phyloP scores from a whole-genome alignment of 1,140 invertebrate species.

The Cardiocondyla obscurior region DNA sequence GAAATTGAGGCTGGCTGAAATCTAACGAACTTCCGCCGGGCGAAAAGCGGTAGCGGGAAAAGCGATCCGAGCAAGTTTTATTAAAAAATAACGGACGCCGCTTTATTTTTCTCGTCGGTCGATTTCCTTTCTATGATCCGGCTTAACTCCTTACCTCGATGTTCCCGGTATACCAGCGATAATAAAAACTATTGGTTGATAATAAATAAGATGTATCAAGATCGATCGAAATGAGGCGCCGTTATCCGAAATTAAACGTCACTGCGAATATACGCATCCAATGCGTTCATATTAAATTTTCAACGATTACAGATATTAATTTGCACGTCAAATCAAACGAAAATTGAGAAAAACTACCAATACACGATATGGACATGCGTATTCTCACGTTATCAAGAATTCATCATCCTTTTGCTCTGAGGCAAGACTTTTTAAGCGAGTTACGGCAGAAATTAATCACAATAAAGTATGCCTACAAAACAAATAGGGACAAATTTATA shows the following conservation, averaged over 20 bases:
- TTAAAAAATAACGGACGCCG: conserved; percentile 59
- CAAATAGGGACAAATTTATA: neutral
- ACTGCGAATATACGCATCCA: conserved; percentile 2
- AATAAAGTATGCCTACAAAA: neutral
- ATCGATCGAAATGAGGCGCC: neutral
- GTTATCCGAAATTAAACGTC: neutral
- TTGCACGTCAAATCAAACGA: conserved; percentile 38
- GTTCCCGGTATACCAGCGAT: conserved; percentile 12
- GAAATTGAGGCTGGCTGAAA: conserved; percentile 58
- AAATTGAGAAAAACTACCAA: neutral
- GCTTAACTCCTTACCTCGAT: neutral
- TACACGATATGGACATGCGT: neutral
- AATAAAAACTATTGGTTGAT: conserved; percentile 47
- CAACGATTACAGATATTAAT: conserved; percentile 48
- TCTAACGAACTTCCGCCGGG: conserved; percentile 63
- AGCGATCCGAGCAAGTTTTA: conserved; percentile 48
- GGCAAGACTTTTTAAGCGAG: neutral
- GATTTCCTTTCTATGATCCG: conserved; percentile 21
- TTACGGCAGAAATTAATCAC: neutral
- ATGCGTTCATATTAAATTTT: neutral
- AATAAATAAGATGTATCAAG: conserved; percentile 40
- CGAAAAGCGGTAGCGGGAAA: conserved; percentile 39
- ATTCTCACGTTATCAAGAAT: neutral
- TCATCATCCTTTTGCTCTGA: neutral
- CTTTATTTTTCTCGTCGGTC: conserved; percentile 50